phyloP scores from a whole-genome alignment of 2,888 invertebrate species.

The Linyphia triangularis region DNA sequence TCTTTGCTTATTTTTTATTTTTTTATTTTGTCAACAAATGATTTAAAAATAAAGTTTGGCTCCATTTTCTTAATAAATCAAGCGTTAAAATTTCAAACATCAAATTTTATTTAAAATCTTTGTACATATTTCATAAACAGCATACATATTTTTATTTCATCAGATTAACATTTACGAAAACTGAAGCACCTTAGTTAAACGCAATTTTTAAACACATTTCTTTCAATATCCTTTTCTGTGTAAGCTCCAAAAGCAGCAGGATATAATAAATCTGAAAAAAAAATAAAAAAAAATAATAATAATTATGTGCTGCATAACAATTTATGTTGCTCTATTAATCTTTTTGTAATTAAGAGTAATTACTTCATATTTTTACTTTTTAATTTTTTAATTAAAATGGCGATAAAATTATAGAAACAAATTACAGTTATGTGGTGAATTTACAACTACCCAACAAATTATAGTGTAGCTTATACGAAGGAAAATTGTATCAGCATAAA shows the following conservation, averaged over 20 bases:
- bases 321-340: neutral
- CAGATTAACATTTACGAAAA: neutral
- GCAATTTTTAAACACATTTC: slow-evolving; percentile 27
- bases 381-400: too few species aligned
- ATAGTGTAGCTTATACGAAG: too few species aligned
- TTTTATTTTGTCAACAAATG: neutral
- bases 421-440: too few species aligned
- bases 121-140: slow-evolving; percentile 54
- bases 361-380: too few species aligned
- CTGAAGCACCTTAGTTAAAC: slow-evolving; percentile 23
- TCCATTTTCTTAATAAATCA: neutral
- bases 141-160: slow-evolving; percentile 1
- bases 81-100: slow-evolving; percentile 21
- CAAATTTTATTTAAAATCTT: slow-evolving; percentile 61
- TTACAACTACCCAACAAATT: too few species aligned
- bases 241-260: slow-evolving; percentile 58
- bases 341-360: too few species aligned
- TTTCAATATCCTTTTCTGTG: slow-evolving; percentile 17
- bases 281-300: neutral
- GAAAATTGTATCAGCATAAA: too few species aligned
- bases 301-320: too few species aligned
- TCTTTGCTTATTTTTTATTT: neutral
- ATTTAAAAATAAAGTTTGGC: neutral
- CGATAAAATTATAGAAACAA: too few species aligned
- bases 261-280: slow-evolving; percentile 26